Percentiles rank a stretch among this genome's conserved stretches.
Conservation (phyloP, 2,113 vertebrate species). For the Nothocercus julius region DNA sequence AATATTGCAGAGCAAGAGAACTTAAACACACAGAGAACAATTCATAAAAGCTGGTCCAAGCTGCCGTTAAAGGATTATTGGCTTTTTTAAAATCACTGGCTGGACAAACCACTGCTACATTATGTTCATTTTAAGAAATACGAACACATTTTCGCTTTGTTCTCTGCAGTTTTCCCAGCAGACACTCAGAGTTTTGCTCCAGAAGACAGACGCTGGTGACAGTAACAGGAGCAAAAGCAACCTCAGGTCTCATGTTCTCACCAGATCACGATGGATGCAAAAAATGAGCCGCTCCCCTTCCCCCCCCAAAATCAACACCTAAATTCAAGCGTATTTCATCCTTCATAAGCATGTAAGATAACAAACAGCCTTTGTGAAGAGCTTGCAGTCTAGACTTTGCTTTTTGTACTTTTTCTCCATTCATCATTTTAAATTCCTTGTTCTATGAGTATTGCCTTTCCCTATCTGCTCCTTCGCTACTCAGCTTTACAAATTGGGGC, state of each 20-base stretch:
- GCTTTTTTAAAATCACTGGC: not conserved
- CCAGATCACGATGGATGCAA: not conserved
- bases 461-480: not conserved
- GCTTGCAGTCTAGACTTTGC: not conserved
- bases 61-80: not conserved
- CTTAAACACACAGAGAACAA: slow-evolving; percentile 8
- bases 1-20: not conserved
- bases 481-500: not conserved
- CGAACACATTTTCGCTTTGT: not conserved
- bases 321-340: not conserved
- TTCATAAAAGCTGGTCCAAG: not conserved
- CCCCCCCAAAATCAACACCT: not conserved
- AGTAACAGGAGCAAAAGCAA: not conserved
- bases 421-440: not conserved
- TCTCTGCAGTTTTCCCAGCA: not conserved
- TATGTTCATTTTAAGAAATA: not conserved
- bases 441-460: not conserved
- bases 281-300: not conserved
- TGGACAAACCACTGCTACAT: not conserved
- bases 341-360: not conserved
- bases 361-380: not conserved
- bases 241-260: not conserved
- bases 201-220: not conserved
- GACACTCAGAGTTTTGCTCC: not conserved
- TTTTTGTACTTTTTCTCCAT: not conserved